Evolutionary conservation across 2,113 vertebrate species (phyloP).

Genomic region (Sarotherodon lohbergeri): DNA sequence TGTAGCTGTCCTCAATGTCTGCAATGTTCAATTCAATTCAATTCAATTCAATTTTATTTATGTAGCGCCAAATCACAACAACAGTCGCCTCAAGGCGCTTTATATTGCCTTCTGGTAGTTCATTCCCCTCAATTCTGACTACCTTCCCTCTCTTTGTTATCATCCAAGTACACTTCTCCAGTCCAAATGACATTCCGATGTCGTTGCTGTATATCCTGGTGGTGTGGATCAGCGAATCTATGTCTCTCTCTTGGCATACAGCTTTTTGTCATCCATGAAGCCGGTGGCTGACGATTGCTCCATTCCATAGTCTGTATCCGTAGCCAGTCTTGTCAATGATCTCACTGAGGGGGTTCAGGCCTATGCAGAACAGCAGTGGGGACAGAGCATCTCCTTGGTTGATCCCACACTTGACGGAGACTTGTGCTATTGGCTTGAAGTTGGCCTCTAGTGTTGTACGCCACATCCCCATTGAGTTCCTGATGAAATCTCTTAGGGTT

Average conservation of each 20-base stretch:
- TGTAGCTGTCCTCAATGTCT: not conserved
- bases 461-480: not conserved
- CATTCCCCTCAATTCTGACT: fast-evolving
- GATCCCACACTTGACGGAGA: not conserved
- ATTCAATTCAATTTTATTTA: too few relatives aligned
- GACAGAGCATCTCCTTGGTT: not conserved
- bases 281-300: too few relatives aligned
- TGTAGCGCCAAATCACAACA: too few relatives aligned
- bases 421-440: not conserved
- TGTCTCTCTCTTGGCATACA: not conserved
- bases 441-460: not conserved
- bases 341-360: fast-evolving
- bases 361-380: not conserved
- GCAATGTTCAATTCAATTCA: too few relatives aligned
- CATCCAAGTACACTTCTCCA: not conserved
- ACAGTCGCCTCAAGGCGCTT: too few relatives aligned
- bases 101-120: too few relatives aligned
- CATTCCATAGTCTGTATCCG: not conserved
- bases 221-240: not conserved
- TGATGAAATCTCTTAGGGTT: not conserved
- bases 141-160: not conserved
- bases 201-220: not conserved
- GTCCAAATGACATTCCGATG: not conserved
- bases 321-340: fast-evolving
- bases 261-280: not conserved